A percentile compares a stretch with the other conserved stretches of the same genome.
phyloP scores from a whole-genome alignment of 2,888 invertebrate species.

The Apotomis betuletana region DNA sequence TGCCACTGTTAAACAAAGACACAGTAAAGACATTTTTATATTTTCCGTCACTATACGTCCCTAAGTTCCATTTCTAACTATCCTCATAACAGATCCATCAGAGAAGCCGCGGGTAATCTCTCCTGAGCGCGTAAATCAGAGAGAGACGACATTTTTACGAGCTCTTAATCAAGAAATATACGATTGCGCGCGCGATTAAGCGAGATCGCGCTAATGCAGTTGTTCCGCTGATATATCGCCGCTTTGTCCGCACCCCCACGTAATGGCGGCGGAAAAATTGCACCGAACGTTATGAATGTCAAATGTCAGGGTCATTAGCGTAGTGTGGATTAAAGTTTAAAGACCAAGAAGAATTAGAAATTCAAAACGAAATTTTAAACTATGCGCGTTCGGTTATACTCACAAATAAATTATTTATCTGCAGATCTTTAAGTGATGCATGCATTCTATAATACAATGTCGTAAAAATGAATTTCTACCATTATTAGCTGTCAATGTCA shows the following conservation, averaged over 20 bases:
- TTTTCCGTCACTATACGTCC: not conserved
- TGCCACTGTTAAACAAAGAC: no score
- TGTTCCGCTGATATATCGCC: slow-evolving; percentile 64
- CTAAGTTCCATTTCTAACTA: slow-evolving; percentile 14
- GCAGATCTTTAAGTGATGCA: no score
- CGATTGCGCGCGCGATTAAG: slow-evolving; percentile 42
- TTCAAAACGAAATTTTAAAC: no score
- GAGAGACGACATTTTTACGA: slow-evolving; percentile 42
- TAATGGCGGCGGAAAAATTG: slow-evolving; percentile 31
- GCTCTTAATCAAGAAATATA: slow-evolving; percentile 43
- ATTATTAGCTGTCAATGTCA: no score
- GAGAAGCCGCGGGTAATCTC: slow-evolving; percentile 38
- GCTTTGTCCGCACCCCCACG: slow-evolving; percentile 48
- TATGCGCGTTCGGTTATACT: no score
- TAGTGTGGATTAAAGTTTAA: no score
- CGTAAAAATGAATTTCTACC: no score
- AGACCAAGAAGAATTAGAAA: no score
- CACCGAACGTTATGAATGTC: slow-evolving; percentile 29
- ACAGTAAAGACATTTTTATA: no score
- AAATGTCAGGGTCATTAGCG: slow-evolving; percentile 12
- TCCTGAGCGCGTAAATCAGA: slow-evolving; percentile 41
- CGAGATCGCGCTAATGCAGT: slow-evolving; percentile 71
- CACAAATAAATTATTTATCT: no score
- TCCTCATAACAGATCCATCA: slow-evolving; percentile 30
- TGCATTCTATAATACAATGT: no score